A percentile compares a stretch with the other conserved stretches of the same genome.
Conservation (phyloP, 2,113 vertebrate genomes). For the Rhinolophus ferrumequinum region DNA sequence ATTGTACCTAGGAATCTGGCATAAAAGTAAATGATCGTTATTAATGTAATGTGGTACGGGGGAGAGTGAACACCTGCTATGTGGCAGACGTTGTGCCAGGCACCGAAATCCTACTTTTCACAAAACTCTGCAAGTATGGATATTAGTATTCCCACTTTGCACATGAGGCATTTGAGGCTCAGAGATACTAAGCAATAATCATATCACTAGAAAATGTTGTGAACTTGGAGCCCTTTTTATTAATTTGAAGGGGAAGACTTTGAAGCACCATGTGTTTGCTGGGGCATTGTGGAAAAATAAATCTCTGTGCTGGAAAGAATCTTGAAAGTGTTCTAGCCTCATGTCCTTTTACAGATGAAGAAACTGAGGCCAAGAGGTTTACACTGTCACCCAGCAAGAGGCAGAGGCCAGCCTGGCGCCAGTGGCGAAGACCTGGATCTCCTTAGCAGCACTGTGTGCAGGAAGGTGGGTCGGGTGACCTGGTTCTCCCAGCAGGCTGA, state of each 20-base stretch:
- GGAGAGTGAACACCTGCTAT: background rate
- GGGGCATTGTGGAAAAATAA: background rate
- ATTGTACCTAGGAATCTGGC: rapidly evolving
- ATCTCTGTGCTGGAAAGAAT: background rate
- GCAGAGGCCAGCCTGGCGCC: background rate
- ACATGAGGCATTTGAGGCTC: background rate
- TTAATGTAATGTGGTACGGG: no score
- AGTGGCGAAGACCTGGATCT: background rate
- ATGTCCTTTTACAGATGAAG: background rate
- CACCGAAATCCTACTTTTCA: background rate
- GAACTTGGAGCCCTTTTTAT: background rate
- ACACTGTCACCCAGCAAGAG: background rate
- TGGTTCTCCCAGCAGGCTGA: background rate
- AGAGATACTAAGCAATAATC: background rate
- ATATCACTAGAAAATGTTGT: background rate
- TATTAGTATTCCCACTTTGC: background rate
- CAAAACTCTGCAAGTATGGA: background rate
- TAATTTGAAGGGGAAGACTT: no score
- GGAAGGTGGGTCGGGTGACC: background rate
- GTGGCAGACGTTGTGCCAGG: background rate
- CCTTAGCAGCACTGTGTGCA: background rate
- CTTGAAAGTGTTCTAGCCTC: background rate
- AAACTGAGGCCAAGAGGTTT: background rate
- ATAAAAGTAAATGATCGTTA: background rate
- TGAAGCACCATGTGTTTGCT: background rate